Evolutionary conservation across 2,797 vertebrate genomes (phyloP), one percentile per base, ranked within the genome.

Genomic region (Phataginus tricuspis): DNA sequence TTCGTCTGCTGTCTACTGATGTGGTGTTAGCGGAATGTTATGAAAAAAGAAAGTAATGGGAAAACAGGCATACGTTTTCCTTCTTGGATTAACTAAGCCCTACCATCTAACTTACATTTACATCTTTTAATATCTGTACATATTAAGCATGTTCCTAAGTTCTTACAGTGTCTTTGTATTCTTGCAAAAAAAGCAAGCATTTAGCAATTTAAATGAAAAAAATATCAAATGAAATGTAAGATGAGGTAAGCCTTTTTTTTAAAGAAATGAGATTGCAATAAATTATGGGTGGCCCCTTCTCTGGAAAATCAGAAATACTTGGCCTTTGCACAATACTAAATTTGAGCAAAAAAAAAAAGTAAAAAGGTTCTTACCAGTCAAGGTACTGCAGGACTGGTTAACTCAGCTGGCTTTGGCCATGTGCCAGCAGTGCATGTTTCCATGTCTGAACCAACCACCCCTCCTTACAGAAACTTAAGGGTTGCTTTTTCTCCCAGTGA

Each of bases 131-230:
- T 78, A 63, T 16, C 39, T 85, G 51, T 66, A 64, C 12, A 31
- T 51, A 69, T 34, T 90, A 72, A 95, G 86, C 37, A 71, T 23
- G 31, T 64, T 82, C 31, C 31, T 71, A 79, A 57, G 11, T 72
- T 69, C 16, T 75, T 53, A 55, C 1, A 75, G 19, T 37, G 37
- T 89, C 69, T 97, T 66, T 71, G 64, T 1, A 82, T 71, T 12
- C 34, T 83, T 45, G 18, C 72, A 86, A 93, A 5, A 85, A 45
- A 64, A 96, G 68, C 39, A 87, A 79, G 31, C 83, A 66, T 45
- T 79, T 75, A 86, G 51, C 85, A 82, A 59, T 93, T 96, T 71
- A 82, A 92, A 59, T 93, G n/a, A 87, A 87, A 92, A 95, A 80
- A 90, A 72, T 49, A 29, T 18, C 13, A 11, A 84, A 85, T 37